Evolutionary conservation across 2,888 invertebrate genomes (phyloP).

Genomic region (Leucoma salicis): DNA sequence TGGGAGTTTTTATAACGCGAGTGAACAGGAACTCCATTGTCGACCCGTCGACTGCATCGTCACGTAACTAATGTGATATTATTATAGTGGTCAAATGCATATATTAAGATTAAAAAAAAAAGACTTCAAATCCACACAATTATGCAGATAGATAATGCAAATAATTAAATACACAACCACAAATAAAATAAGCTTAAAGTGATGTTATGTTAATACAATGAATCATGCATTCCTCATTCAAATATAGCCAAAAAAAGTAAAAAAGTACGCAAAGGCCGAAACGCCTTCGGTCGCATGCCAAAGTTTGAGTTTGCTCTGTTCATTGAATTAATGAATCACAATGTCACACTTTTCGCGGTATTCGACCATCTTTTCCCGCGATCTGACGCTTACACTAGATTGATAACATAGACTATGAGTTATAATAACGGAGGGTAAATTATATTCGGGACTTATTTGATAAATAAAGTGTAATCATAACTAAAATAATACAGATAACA

Average conservation of each 20-base stretch:
- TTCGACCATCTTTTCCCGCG: slow-evolving; percentile 43
- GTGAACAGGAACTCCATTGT: too few relatives aligned
- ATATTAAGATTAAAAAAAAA: too few relatives aligned
- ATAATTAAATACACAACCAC: too few relatives aligned
- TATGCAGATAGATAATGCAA: too few relatives aligned
- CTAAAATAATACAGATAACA: too few relatives aligned
- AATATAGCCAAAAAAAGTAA: slow-evolving; percentile 8
- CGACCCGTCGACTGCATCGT: too few relatives aligned
- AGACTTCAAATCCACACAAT: too few relatives aligned
- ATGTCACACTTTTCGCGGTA: slow-evolving; percentile 45
- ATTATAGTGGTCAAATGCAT: too few relatives aligned
- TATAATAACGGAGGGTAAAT: background rate
- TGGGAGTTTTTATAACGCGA: too few relatives aligned
- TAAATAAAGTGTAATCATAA: background rate
- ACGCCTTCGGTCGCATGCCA: slow-evolving; percentile 25
- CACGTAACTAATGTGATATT: too few relatives aligned
- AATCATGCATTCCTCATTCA: slow-evolving; percentile 21
- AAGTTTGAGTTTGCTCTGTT: slow-evolving; percentile 21
- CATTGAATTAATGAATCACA: slow-evolving; percentile 44
- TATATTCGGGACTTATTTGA: background rate
- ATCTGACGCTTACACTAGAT: slow-evolving; percentile 22
- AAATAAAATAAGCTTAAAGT: too few relatives aligned
- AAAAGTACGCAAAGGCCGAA: slow-evolving; percentile 23
- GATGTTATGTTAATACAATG: slow-evolving; percentile 17
- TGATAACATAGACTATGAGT: too few relatives aligned